These are phyloP conservation scores for Chloroceryle inda DNA, from an alignment of 2,797 vertebrate genomes.

Conservation along the genomic window DNA sequence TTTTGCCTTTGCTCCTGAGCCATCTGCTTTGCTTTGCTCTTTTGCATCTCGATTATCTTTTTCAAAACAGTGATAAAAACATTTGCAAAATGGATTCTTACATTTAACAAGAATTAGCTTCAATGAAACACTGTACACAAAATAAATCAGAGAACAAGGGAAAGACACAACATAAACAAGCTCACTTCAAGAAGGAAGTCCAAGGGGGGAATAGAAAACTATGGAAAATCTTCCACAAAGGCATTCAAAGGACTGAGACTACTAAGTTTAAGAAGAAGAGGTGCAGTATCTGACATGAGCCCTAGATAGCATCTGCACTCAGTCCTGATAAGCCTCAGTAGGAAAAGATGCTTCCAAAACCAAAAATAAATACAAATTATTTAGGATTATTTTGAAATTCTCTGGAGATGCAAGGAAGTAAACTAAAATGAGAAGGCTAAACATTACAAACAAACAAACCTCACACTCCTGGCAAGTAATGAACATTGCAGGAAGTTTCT, in stretches of 20 bases:
- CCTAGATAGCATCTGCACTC: not conserved
- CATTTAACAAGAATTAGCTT: not conserved
- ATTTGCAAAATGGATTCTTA: conserved; percentile 6
- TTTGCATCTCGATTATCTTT: not conserved
- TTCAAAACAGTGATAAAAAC: not conserved
- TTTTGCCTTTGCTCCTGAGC: conserved; percentile 45
- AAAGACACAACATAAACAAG: conserved; percentile 1
- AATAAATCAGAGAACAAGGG: conserved; percentile 4
- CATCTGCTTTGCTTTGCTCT: conserved; percentile 36
- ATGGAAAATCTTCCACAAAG: not conserved
- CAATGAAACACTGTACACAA: not conserved
- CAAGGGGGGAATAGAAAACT: not conserved
- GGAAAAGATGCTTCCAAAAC: not conserved
- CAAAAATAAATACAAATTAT: not conserved
- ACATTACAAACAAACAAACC: not conserved
- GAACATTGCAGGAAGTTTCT: not conserved
- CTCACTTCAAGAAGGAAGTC: not conserved
- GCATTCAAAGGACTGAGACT: not conserved
- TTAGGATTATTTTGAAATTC: not conserved
- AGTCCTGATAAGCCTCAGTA: not conserved
- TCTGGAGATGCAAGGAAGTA: not conserved
- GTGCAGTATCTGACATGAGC: not conserved
- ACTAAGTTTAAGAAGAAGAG: not conserved
- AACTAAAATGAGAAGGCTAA: not conserved
- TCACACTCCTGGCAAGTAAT: not conserved